Base-by-base conservation (phyloP, 2,888 invertebrate genomes). In the Mythimna albipuncta region DNA sequence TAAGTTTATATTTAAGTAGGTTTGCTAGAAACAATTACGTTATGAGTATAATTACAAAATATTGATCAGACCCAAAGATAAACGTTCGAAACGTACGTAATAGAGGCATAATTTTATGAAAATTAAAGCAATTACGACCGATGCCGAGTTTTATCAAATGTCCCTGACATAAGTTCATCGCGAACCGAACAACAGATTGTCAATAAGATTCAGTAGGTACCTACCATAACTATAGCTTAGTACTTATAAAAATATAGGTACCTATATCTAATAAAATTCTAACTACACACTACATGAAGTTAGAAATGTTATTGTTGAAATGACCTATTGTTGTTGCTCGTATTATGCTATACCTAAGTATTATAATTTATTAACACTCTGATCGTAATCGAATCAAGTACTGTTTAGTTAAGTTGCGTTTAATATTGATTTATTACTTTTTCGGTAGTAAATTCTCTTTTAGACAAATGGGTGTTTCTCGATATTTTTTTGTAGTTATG, bases 151-250 rank as follows among this genome's bases (percentile, higher is more conserved):
- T 95, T 95, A 95, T 95, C 95, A 86, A 79, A 68, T 85, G 94
- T 86, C 95, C 95, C 90, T 95, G 95, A 95, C 95, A 92, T 85
- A 86, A 89, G 95, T 94, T 95, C 93, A 95, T 91, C 93, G 88
- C 89, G 81, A 88, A 89, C 89, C 89, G 91, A 91, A 89, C 90
- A 89, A 90, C 91, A 91, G 93, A 95, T 94, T 93, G 94, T 95
- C 91, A 94, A 93, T 93, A 92, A 90, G 93, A 94, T 95, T 92
- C 82, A 84, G 80, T 88, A 85, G 87, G 90, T 91, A 61, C 41
- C 41, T 41, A 90, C 69, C 50, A 69, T 90, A 90, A 61, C 47
- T 74, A 32, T 87, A 85, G 87, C 79, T 85, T 74, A 87, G 69
- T 84, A 70, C 52, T 65, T 59, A 44, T 67, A 79, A 65, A 83